These are phyloP conservation scores for Arothron firmamentum DNA, from an alignment of 2,113 vertebrate genomes.

Conservation along the genomic window DNA sequence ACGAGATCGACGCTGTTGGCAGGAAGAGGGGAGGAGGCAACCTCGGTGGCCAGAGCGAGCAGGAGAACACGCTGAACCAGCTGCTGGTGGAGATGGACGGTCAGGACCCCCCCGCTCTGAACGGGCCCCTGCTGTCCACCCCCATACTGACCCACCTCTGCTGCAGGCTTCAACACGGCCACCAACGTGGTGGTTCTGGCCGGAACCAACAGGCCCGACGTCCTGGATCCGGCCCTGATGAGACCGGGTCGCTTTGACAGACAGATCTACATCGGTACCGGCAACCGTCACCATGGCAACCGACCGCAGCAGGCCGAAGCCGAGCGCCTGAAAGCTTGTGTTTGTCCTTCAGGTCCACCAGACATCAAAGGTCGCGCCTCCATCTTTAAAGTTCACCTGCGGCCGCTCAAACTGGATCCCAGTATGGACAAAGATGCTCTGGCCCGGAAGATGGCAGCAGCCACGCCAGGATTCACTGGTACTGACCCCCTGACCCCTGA, in stretches of 20 bases:
- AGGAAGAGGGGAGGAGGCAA: slow-evolving; percentile 91
- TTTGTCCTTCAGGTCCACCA: slow-evolving; percentile 81
- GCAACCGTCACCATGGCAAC: too few relatives aligned
- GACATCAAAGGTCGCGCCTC: slow-evolving; percentile 97
- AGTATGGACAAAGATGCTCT: slow-evolving; percentile 83
- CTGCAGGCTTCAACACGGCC: slow-evolving; percentile 91
- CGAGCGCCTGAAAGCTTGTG: neutral
- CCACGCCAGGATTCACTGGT: slow-evolving; percentile 97
- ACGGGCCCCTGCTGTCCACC: neutral
- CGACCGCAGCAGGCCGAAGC: too few relatives aligned
- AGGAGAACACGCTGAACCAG: slow-evolving; percentile 97
- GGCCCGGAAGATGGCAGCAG: slow-evolving; percentile 88
- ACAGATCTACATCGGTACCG: slow-evolving; percentile 92
- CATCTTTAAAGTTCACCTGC: slow-evolving; percentile 97
- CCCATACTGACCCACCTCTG: neutral
- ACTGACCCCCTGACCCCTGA: too few relatives aligned
- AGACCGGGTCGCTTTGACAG: slow-evolving; percentile 94
- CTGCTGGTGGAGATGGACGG: slow-evolving; percentile 98
- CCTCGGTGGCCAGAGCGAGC: slow-evolving; percentile 95
- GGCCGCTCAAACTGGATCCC: slow-evolving; percentile 83
- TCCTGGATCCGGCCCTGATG: slow-evolving; percentile 92
- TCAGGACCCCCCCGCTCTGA: slow-evolving; percentile 39
- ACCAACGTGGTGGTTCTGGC: slow-evolving; percentile 97
- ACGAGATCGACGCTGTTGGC: slow-evolving; percentile 95
- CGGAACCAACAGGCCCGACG: slow-evolving; percentile 94